Base-by-base conservation (phyloP, 2,113 vertebrate species). In the Hiodon tergisus region DNA sequence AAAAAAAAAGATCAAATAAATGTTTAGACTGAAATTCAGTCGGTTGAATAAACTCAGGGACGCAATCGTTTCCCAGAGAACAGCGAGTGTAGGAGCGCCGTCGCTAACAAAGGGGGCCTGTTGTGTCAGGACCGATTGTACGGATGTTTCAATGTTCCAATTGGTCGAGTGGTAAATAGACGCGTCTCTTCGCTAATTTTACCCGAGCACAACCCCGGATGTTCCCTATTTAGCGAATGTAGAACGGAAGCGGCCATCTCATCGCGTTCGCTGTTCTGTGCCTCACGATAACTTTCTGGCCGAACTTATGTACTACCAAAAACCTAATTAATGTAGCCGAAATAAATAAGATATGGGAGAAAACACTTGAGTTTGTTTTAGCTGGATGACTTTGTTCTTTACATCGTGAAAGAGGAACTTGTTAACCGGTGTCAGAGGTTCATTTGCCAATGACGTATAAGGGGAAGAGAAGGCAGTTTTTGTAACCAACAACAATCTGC, bases 211-310 rank as follows among this genome's bases (percentile, higher is more conserved):
- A 14, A 65, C 63, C 60, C 72, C 73, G 73, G 73, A 75, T 67
- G 73, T 68, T 75, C 72, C 72, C 50, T 6, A 7, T 65, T 4
- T 31, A 47, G 61, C n/a, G 17, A 14, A 10, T 73, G 50, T 8
- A 57, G 51, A 54, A 55, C n/a, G 73, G 13, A 67, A 66, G 73
- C 52, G 63, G 73, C 63, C 63, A 68, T 68, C 53, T 57, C 65
- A 65, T 54, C 8, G 65, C 13, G 58, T 50, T 68, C 73, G 31
- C 6, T 75, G 51, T 48, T 52, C 10, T 73, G 72, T 73, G 60
- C 31, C 53, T 60, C 8, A 13, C 51, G n/a, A 17, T 48, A 51
- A 50, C 57, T 50, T 48, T 50, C 6, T 9, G 57, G 71, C 47
- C 5, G n/a, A 14, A 48, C 6, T 14, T 58, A 13, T 16, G 5